These are phyloP conservation scores for Sprattus sprattus DNA, from an alignment of 2,113 vertebrate genomes.

Conservation along the genomic window DNA sequence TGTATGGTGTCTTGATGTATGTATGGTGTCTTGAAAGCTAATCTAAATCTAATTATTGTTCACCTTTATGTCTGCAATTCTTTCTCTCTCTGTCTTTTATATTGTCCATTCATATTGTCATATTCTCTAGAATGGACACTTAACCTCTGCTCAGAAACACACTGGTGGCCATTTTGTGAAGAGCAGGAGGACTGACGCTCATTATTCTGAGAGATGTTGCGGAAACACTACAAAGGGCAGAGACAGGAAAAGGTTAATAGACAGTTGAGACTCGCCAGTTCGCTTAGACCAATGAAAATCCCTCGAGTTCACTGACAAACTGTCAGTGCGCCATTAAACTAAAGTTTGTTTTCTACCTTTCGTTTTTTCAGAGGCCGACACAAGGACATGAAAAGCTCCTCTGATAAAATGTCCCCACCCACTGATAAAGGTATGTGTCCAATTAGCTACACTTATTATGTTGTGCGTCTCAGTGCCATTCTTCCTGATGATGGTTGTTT, in stretches of 20 bases:
- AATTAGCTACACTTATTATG: neutral
- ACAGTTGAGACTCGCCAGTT: neutral
- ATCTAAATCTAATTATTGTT: neutral
- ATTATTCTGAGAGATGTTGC: neutral
- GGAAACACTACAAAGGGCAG: neutral
- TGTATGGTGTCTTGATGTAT: too few relatives aligned
- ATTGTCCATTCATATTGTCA: neutral
- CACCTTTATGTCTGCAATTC: neutral
- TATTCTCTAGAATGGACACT: neutral
- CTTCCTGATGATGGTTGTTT: neutral
- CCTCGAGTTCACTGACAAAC: neutral
- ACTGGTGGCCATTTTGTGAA: neutral
- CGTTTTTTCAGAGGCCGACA: neutral
- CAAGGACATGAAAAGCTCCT: neutral
- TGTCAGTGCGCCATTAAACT: neutral
- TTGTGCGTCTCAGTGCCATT: neutral
- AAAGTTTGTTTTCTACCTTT: neutral
- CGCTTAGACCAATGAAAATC: neutral
- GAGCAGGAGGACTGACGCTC: neutral
- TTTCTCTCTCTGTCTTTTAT: neutral
- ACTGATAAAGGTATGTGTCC: neutral
- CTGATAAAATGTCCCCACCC: neutral
- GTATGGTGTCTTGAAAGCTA: too few relatives aligned
- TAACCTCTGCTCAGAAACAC: neutral
- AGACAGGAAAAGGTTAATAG: neutral